These are phyloP conservation scores for Melanostoma mellinum DNA, from an alignment of 2,888 invertebrate genomes.

Conservation along the genomic window DNA sequence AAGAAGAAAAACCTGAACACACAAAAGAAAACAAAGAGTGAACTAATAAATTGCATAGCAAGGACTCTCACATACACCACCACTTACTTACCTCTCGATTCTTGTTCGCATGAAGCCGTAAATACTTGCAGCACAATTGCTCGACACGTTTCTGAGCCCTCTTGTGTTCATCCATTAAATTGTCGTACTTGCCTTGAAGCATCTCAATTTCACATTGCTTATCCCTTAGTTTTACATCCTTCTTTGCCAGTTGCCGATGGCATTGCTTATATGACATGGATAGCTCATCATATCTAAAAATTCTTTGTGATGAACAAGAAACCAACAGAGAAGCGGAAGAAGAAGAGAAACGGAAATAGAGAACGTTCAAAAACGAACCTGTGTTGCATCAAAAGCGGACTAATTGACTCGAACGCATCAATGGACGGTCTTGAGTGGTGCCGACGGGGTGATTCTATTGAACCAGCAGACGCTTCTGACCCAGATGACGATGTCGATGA, in stretches of 20 bases:
- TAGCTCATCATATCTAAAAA: conserved; percentile 78
- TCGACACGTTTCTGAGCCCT: conserved; percentile 76
- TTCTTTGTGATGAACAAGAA: background rate
- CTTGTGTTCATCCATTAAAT: conserved; percentile 76
- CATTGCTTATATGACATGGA: conserved; percentile 77
- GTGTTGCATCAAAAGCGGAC: conserved; percentile 79
- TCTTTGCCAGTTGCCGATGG: conserved; percentile 77
- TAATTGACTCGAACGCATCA: conserved; percentile 76
- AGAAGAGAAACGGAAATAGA: background rate
- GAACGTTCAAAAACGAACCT: conserved; percentile 72
- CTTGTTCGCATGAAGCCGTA: conserved; percentile 77
- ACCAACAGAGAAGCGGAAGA: background rate
- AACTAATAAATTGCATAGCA: conserved; percentile 18
- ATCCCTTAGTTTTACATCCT: conserved; percentile 76
- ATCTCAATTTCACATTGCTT: conserved; percentile 76
- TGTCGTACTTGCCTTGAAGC: conserved; percentile 76
- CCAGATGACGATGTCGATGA: conserved; percentile 73
- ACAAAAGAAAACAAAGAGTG: background rate
- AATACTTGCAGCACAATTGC: conserved; percentile 76
- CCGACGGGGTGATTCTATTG: conserved; percentile 65
- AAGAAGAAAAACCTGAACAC: background rate
- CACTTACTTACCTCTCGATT: conserved; percentile 75
- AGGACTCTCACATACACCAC: background rate
- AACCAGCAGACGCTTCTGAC: conserved; percentile 61
- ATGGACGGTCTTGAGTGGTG: conserved; percentile 66